These are phyloP conservation scores for Dendroctonus ponderosae DNA, from an alignment of 1,140 invertebrate species.

Conservation along the genomic window DNA sequence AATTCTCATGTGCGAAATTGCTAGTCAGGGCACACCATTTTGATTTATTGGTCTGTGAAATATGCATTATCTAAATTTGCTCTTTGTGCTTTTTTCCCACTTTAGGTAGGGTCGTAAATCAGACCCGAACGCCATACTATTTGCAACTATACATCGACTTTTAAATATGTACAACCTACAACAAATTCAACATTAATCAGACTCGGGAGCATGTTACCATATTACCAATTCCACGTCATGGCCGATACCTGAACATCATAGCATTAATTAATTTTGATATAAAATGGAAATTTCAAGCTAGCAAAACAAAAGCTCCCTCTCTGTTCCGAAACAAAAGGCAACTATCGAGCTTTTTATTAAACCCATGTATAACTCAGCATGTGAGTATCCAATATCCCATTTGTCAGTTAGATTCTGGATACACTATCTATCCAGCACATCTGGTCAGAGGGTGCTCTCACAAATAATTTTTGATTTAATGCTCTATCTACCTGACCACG, in stretches of 20 bases:
- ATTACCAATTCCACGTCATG: too few species aligned
- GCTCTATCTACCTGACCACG: slow-evolving; percentile 33
- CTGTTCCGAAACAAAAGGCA: too few species aligned
- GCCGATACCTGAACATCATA: too few species aligned
- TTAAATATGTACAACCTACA: too few species aligned
- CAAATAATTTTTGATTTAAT: slow-evolving; percentile 36
- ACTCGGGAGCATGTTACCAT: too few species aligned
- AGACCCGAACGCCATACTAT: slow-evolving; percentile 32
- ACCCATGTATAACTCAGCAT: too few species aligned
- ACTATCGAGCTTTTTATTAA: too few species aligned
- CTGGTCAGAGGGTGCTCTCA: slow-evolving; percentile 24
- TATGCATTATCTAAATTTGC: slow-evolving; percentile 48
- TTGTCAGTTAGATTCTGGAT: slow-evolving; percentile 32
- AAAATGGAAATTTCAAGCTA: too few species aligned
- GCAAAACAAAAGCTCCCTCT: too few species aligned
- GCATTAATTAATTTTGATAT: too few species aligned
- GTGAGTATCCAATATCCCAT: slow-evolving; percentile 26
- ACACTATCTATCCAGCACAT: slow-evolving; percentile 34
- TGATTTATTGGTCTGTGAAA: slow-evolving; percentile 47
- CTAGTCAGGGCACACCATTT: slow-evolving; percentile 41
- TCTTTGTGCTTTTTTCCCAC: slow-evolving; percentile 45
- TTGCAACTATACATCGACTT: too few species aligned
- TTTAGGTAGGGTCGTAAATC: slow-evolving; percentile 42
- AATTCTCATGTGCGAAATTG: slow-evolving; percentile 39
- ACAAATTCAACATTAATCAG: too few species aligned